Evolutionary conservation across 2,797 vertebrate species (phyloP), one percentile per base, ranked within the genome.

Genomic region (Darevskia mixta): DNA sequence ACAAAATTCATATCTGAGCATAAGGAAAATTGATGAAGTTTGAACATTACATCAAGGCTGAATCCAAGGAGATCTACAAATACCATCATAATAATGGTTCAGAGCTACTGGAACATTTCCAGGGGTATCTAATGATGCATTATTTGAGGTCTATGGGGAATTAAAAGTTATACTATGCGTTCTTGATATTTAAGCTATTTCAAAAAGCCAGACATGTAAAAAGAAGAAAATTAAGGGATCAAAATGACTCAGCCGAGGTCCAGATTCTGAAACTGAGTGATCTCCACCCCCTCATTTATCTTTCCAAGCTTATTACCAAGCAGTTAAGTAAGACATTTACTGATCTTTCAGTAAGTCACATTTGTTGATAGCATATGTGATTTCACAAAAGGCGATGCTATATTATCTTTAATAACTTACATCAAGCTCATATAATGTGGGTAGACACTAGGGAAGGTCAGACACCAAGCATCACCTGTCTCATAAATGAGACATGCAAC

Each of bases 401-500:
- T 58, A 5, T 18, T 73, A n/a, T 55, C 69, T 27, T n/a, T 61
- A 84, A 73, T 73, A 27, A 27, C 27, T 55, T 43, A 73, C 18
- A 55, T 35, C 18, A 55, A 35, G n/a, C 29, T 55, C n/a, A 83
- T 23, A 83, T 69, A 90, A 66, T 82, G 18, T 25, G 32, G 5
- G 85, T 38, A 41, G 69, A 73, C 79, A 58, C 25, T 92, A 27
- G 78, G 86, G 88, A 67, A 87, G 9, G 72, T 92, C 82, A 78
- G 72, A 90, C 64, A 66, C 80, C 82, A 66, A 41, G 69, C 79
- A 87, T 91, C 61, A 85, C n/a, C 92, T 49, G 81, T 91, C 77
- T 61, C 49, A 78, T 82, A 38, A 85, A 91, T 92, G 80, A 95
- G 85, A 90, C 90, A 92, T 86, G 90, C 85, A 87, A 27, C 75